Conservation (phyloP, 1,140 invertebrate genomes). For the Caenorhabditis briggsae region DNA sequence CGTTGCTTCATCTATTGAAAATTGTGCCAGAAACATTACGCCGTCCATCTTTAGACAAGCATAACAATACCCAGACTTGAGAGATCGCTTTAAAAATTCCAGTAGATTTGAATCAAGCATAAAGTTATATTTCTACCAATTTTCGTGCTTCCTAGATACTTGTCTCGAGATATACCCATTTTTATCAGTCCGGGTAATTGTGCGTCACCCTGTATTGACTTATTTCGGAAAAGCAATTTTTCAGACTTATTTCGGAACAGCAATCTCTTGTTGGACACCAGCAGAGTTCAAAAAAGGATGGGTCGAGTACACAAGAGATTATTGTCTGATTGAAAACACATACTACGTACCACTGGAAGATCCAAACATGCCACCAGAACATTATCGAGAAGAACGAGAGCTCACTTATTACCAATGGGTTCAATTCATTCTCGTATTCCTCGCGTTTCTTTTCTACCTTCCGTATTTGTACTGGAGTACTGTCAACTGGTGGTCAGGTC, state of each 20-base stretch:
- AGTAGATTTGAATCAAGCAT: no score
- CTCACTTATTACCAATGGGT: slow-evolving; percentile 67
- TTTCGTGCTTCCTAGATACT: no score
- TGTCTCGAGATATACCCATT: no score
- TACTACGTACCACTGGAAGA: slow-evolving; percentile 62
- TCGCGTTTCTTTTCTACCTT: slow-evolving; percentile 66
- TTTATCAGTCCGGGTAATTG: no score
- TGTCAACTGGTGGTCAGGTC: slow-evolving; percentile 65
- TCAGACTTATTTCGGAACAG: slow-evolving; percentile 59
- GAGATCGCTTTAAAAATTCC: no score
- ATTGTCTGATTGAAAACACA: slow-evolving; percentile 62
- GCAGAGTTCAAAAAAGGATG: slow-evolving; percentile 60
- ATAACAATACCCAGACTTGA: no score
- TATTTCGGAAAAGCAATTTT: slow-evolving; percentile 55
- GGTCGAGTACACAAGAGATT: slow-evolving; percentile 58
- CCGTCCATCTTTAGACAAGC: no score
- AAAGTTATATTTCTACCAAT: no score
- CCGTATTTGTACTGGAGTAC: slow-evolving; percentile 68
- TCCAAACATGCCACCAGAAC: slow-evolving; percentile 49
- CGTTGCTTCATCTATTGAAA: no score
- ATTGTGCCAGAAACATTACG: no score
- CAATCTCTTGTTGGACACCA: slow-evolving; percentile 60
- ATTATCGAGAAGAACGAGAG: slow-evolving; percentile 37
- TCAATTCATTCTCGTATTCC: slow-evolving; percentile 67
- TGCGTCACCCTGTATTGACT: slow-evolving; percentile 16